Conservation (phyloP, 2,797 vertebrate species). For the Micrastur ruficollis region DNA sequence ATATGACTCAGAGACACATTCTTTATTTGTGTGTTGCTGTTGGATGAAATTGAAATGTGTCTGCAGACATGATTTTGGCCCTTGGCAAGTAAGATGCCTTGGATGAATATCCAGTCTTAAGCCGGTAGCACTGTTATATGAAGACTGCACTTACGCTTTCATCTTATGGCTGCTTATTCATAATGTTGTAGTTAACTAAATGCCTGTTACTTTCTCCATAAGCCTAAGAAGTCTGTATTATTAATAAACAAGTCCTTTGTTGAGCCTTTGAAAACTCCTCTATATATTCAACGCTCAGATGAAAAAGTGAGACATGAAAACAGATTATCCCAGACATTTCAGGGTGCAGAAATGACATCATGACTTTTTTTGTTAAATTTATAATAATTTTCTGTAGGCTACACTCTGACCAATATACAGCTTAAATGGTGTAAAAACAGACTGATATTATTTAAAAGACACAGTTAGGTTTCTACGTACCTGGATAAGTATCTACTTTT, state of each 20-base stretch:
- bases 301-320: neutral
- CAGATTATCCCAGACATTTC: neutral
- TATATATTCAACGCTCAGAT: neutral
- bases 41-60: neutral
- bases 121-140: neutral
- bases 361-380: neutral
- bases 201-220: neutral
- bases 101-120: neutral
- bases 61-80: neutral
- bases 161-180: neutral
- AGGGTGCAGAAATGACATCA: neutral
- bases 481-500: neutral
- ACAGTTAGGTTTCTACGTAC: neutral
- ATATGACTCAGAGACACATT: neutral
- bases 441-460: neutral
- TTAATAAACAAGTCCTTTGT: neutral
- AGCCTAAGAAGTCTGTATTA: neutral
- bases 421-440: neutral
- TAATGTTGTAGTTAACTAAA: neutral
- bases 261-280: neutral
- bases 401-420: neutral
- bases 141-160: neutral
- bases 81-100: neutral
- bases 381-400: neutral
- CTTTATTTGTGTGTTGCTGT: slow-evolving; percentile 15